Conservation (phyloP, 2,797 vertebrate species). For the Argyrosomus regius region DNA sequence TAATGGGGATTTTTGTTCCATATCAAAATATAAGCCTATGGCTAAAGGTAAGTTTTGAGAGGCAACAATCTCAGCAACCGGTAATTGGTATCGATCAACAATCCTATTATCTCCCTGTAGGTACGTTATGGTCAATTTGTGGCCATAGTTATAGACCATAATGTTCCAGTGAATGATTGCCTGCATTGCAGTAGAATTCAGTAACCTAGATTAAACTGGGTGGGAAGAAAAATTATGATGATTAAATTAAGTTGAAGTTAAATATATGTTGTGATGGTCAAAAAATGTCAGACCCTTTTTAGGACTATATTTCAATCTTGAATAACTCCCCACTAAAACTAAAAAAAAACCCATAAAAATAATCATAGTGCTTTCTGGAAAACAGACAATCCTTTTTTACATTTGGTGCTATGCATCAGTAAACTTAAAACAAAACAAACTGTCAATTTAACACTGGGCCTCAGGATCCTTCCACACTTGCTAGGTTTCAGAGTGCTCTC, state of each 20-base stretch:
- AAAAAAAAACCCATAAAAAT: too few relatives aligned
- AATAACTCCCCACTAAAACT: too few relatives aligned
- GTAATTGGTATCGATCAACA: slow-evolving; percentile 33
- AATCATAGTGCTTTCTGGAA: too few relatives aligned
- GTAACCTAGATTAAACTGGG: neutral
- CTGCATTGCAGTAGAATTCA: neutral
- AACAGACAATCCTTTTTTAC: neutral
- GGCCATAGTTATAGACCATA: slow-evolving; percentile 6
- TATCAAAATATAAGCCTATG: neutral
- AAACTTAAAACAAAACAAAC: slow-evolving; percentile 29
- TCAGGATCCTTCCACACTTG: slow-evolving; percentile 9
- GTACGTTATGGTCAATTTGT: slow-evolving; percentile 17
- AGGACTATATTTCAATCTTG: neutral
- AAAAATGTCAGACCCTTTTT: too few relatives aligned
- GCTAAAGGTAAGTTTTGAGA: neutral
- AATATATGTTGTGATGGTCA: neutral
- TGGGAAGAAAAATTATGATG: neutral
- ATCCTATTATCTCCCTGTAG: slow-evolving; percentile 17
- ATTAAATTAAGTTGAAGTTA: neutral
- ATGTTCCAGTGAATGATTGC: neutral
- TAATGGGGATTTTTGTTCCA: neutral
- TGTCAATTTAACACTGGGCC: slow-evolving; percentile 7
- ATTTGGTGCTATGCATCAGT: neutral
- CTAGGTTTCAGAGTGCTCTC: neutral
- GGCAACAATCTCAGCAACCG: slow-evolving; percentile 13